phyloP scores from a whole-genome alignment of 2,888 invertebrate genomes.

The Xestia xanthographa region DNA sequence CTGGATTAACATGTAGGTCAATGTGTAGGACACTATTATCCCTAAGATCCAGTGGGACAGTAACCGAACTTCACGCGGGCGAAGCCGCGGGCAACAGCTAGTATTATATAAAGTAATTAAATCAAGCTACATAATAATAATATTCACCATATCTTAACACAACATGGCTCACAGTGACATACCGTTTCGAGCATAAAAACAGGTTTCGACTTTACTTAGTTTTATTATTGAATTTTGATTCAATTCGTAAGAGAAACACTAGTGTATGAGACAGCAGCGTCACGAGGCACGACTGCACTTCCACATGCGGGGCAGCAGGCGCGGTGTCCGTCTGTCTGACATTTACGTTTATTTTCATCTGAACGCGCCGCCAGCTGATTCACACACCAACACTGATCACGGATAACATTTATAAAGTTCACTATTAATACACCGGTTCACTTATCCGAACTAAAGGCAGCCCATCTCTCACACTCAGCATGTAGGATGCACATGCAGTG shows the following conservation, averaged over 20 bases:
- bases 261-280: neutral
- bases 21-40: too few species aligned
- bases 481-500: neutral
- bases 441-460: slow-evolving; percentile 6
- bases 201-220: neutral
- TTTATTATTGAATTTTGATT: neutral
- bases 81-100: too few species aligned
- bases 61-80: too few species aligned
- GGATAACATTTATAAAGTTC: slow-evolving; percentile 44
- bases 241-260: neutral
- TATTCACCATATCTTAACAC: neutral
- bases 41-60: too few species aligned
- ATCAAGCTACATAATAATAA: too few species aligned
- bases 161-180: neutral
- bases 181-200: neutral
- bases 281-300: neutral
- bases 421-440: slow-evolving; percentile 42
- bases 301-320: slow-evolving; percentile 11
- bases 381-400: slow-evolving; percentile 30
- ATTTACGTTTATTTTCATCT: slow-evolving; percentile 63
- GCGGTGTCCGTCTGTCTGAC: slow-evolving; percentile 49
- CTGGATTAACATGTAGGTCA: too few species aligned
- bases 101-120: too few species aligned
- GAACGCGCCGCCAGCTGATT: slow-evolving; percentile 55
- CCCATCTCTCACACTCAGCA: neutral